These are phyloP conservation scores for Chiloscyllium punctatum DNA, from an alignment of 2,797 vertebrate species.

Conservation along the genomic window DNA sequence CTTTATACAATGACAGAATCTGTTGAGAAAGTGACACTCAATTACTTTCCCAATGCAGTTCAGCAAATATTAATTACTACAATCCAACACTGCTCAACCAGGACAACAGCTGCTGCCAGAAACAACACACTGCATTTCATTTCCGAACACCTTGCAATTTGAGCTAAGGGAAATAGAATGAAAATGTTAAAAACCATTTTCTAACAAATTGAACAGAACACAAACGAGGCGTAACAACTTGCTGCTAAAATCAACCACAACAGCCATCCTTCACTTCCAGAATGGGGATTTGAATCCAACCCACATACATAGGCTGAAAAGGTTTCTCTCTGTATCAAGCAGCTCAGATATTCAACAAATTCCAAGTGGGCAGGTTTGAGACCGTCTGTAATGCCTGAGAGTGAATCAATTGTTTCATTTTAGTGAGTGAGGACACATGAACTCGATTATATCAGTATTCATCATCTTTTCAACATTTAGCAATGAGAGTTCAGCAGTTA, in stretches of 20 bases:
- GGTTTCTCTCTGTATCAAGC: neutral
- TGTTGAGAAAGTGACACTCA: conserved; percentile 27
- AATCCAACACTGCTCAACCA: conserved; percentile 1
- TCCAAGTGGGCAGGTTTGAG: neutral
- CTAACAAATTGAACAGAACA: conserved; percentile 30
- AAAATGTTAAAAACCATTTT: conserved; percentile 11
- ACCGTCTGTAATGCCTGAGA: neutral
- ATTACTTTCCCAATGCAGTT: conserved; percentile 31
- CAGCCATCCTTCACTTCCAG: neutral
- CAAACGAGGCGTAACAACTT: conserved; percentile 19
- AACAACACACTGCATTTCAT: neutral
- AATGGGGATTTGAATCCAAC: neutral
- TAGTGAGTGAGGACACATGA: no score
- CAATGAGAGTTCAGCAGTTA: neutral
- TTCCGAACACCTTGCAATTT: conserved; percentile 25
- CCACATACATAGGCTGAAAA: neutral
- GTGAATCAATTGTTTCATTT: neutral
- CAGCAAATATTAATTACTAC: conserved; percentile 35
- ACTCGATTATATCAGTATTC: neutral
- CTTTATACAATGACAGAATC: conserved; percentile 22
- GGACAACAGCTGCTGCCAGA: conserved; percentile 5
- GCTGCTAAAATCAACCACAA: neutral
- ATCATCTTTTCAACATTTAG: neutral
- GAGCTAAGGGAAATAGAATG: conserved; percentile 8
- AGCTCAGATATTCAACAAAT: neutral